These are phyloP conservation scores for Tetrax tetrax DNA, from an alignment of 2,113 vertebrate genomes.

Conservation along the genomic window DNA sequence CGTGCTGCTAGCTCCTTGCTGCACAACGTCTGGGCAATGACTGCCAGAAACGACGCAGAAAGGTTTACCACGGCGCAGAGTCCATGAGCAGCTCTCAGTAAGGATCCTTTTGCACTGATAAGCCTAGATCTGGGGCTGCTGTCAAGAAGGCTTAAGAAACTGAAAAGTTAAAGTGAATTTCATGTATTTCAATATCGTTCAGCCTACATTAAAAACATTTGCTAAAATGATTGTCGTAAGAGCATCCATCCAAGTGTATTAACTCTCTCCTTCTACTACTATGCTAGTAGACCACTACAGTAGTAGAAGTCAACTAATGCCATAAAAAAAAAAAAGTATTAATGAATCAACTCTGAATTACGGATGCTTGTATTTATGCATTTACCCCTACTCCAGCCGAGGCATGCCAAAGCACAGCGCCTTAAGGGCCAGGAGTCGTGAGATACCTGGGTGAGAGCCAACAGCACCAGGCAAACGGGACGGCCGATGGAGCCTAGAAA, in stretches of 20 bases:
- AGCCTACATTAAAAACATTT: background rate
- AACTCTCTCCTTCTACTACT: background rate
- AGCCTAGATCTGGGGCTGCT: background rate
- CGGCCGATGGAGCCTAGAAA: background rate
- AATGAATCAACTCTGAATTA: background rate
- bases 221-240: background rate
- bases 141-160: background rate
- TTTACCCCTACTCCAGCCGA: background rate
- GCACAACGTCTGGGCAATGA: fast-evolving
- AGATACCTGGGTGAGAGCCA: background rate
- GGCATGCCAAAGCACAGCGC: background rate
- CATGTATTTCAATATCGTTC: background rate
- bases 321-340: background rate
- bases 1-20: background rate
- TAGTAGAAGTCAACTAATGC: background rate
- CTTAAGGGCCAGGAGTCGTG: background rate
- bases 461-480: fast-evolving
- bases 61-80: background rate
- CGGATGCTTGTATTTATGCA: fast-evolving
- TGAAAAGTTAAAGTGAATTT: background rate
- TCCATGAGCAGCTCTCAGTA: background rate
- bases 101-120: background rate
- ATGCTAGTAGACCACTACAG: no score
- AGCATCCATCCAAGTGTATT: background rate
- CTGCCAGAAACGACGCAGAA: fast-evolving